phyloP scores from a whole-genome alignment of 2,888 invertebrate genomes.

The Deilephila elpenor region DNA sequence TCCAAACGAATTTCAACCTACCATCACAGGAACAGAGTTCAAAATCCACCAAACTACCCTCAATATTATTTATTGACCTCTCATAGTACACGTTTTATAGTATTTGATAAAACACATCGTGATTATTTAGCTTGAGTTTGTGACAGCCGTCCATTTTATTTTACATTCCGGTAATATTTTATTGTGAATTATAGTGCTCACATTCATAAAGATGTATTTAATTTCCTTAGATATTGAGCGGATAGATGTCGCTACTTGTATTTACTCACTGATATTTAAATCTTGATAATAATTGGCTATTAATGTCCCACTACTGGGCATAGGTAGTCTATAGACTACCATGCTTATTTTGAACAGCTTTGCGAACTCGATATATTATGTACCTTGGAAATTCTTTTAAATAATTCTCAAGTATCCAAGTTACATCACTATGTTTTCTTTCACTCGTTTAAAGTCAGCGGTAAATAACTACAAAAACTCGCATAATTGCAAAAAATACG shows the following conservation, averaged over 20 bases:
- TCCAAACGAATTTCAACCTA: constrained; percentile 50
- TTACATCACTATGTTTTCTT: no score
- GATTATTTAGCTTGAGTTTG: constrained; percentile 78
- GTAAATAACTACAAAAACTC: no score
- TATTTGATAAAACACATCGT: constrained; percentile 82
- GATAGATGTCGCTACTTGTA: constrained; percentile 20
- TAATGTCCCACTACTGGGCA: neutral
- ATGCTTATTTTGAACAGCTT: no score
- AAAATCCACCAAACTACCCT: constrained; percentile 36
- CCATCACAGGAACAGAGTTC: constrained; percentile 40
- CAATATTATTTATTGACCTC: constrained; percentile 77
- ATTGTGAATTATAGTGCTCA: constrained; percentile 55
- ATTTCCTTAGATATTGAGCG: constrained; percentile 14
- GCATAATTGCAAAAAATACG: no score
- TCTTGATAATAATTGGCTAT: neutral
- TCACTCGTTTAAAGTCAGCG: no score
- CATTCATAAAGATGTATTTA: constrained; percentile 27
- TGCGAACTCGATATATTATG: no score
- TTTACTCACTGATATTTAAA: neutral
- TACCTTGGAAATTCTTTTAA: no score
- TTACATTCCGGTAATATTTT: constrained; percentile 58
- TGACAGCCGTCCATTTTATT: constrained; percentile 78
- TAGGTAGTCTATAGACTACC: no score
- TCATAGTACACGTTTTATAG: constrained; percentile 80
- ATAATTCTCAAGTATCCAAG: no score